Conservation (phyloP, 2,797 vertebrate genomes). For the Diceros bicornis region DNA sequence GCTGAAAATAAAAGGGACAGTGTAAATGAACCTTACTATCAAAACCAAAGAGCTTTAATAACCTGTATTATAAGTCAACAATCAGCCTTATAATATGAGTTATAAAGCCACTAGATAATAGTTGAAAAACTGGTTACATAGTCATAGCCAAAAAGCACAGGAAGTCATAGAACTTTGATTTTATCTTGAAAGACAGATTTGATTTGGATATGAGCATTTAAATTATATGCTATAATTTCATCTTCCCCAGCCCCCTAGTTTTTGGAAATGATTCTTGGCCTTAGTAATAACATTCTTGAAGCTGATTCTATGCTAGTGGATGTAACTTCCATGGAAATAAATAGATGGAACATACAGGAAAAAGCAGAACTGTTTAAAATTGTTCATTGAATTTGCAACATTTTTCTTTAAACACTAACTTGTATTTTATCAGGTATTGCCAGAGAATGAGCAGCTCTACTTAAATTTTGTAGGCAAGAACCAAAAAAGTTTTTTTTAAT, state of each 20-base stretch:
- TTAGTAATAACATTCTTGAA: slow-evolving; percentile 36
- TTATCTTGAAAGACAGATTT: slow-evolving; percentile 45
- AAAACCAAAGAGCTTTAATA: background rate
- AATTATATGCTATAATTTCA: slow-evolving; percentile 20
- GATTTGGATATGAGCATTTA: slow-evolving; percentile 60
- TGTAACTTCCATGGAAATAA: background rate
- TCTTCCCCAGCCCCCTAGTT: background rate
- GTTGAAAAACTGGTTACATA: background rate
- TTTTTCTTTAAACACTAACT: slow-evolving; percentile 35
- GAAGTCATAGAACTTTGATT: background rate
- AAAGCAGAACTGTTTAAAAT: background rate
- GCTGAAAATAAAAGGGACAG: background rate
- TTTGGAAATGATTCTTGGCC: slow-evolving; percentile 31
- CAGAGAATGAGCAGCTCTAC: background rate
- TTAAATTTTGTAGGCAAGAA: background rate
- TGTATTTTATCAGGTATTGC: background rate
- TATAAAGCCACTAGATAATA: background rate
- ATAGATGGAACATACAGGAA: background rate
- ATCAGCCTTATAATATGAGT: background rate
- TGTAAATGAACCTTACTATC: background rate
- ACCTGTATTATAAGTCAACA: background rate
- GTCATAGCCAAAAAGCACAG: background rate
- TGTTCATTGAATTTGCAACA: background rate
- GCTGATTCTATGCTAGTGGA: background rate
- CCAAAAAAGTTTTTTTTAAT: background rate